These are phyloP conservation scores for Microctonus brassicae DNA, from an alignment of 2,888 invertebrate genomes.

Conservation along the genomic window DNA sequence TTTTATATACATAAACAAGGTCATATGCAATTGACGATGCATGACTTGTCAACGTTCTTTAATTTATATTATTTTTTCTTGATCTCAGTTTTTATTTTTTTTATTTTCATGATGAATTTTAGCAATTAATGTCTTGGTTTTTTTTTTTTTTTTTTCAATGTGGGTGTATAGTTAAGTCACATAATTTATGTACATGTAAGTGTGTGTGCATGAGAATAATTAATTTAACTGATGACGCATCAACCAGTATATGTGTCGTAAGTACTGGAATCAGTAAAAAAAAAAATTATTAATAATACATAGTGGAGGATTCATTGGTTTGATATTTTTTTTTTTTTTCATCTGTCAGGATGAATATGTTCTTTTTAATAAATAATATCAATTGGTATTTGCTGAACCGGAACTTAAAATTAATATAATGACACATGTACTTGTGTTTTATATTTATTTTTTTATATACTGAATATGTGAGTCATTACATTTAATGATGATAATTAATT, in stretches of 20 bases:
- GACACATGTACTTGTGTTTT: background rate
- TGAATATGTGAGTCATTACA: background rate
- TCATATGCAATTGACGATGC: background rate
- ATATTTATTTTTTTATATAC: conserved; percentile 4
- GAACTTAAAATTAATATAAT: background rate
- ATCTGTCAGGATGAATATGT: background rate
- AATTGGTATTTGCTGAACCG: background rate
- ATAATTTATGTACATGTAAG: background rate
- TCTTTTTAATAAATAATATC: background rate
- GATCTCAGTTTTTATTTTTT: background rate
- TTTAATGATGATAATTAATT: background rate
- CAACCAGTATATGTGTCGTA: background rate
- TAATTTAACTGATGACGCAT: conserved; percentile 33
- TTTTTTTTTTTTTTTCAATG: background rate
- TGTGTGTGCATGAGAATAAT: conserved; percentile 13
- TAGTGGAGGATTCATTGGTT: background rate
- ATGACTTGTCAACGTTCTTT: background rate
- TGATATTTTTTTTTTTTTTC: background rate
- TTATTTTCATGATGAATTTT: conserved; percentile 2
- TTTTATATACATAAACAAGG: background rate
- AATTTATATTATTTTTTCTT: background rate
- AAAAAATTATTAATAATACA: background rate
- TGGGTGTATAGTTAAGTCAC: conserved; percentile 7
- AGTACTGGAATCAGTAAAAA: background rate
- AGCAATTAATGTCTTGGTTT: conserved; percentile 13